These are phyloP conservation scores for Phortica variegata DNA, from an alignment of 1,140 invertebrate species.

Conservation along the genomic window DNA sequence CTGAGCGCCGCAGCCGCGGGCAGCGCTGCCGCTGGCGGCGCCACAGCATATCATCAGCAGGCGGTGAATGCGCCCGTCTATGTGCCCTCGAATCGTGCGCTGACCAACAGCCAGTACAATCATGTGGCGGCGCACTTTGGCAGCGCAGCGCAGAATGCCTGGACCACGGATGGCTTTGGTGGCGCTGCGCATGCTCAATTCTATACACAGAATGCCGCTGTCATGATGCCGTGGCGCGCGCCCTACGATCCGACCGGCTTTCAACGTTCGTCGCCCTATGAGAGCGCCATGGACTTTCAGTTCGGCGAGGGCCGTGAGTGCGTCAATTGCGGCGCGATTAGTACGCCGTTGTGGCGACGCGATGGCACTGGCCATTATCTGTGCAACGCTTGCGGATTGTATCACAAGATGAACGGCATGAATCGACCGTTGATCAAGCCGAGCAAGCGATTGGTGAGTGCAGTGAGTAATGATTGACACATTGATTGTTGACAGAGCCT, in stretches of 20 bases:
- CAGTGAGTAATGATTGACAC: conserved; percentile 43
- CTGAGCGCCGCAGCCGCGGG: conserved; percentile 38
- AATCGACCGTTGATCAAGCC: conserved; percentile 87
- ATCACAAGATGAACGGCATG: conserved; percentile 95
- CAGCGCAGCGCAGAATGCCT: conserved; percentile 54
- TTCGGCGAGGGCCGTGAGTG: conserved; percentile 90
- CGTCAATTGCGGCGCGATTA: conserved; percentile 95
- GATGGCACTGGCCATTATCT: conserved; percentile 96
- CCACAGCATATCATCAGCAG: conserved; percentile 46
- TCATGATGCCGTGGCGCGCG: conserved; percentile 76
- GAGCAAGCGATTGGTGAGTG: conserved; percentile 84
- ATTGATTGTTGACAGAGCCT: conserved; percentile 6
- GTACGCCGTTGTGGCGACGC: conserved; percentile 91
- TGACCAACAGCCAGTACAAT: conserved; percentile 55
- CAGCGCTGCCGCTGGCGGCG: conserved; percentile 41
- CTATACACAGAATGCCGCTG: conserved; percentile 69
- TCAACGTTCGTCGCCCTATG: conserved; percentile 74
- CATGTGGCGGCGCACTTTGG: conserved; percentile 54
- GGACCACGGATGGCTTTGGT: conserved; percentile 52
- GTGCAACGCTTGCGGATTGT: conserved; percentile 96
- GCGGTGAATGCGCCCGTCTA: conserved; percentile 59
- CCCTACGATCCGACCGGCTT: conserved; percentile 73
- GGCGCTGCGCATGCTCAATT: conserved; percentile 60
- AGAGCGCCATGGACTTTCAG: conserved; percentile 77
- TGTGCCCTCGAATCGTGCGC: conserved; percentile 59